Evolutionary conservation across 2,797 vertebrate species (phyloP).

Genomic region (Diplodus sargus): DNA sequence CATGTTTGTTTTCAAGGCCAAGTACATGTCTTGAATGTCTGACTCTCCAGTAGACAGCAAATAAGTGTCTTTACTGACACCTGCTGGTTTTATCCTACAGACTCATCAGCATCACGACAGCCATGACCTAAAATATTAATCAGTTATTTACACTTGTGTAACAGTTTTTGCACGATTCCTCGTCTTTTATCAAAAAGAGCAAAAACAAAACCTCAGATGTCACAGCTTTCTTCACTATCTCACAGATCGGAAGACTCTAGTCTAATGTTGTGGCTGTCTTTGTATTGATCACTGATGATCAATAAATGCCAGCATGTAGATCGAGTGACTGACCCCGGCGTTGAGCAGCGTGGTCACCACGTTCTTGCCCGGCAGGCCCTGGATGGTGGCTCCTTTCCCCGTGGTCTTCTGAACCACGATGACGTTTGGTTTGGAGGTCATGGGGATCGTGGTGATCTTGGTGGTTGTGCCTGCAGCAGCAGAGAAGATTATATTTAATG

Average conservation of each 20-base stretch:
- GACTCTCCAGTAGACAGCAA: neutral
- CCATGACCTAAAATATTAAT: no score
- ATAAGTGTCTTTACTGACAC: neutral
- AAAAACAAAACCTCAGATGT: neutral
- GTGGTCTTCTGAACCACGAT: conserved; percentile 99
- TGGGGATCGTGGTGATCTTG: conserved; percentile 99
- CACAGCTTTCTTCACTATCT: neutral
- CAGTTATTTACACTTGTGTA: no score
- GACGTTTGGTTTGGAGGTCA: conserved; percentile 98
- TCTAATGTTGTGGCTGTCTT: neutral
- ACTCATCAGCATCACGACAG: no score
- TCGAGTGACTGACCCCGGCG: conserved; percentile 89
- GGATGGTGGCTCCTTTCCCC: conserved; percentile 97
- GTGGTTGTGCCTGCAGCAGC: conserved; percentile 92
- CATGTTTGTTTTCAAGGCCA: neutral
- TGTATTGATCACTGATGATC: neutral
- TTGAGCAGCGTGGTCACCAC: conserved; percentile 97
- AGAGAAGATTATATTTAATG: accelerated
- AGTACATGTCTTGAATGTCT: no score
- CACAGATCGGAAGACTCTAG: neutral
- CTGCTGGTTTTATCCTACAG: conserved; percentile 10
- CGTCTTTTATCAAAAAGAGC: no score
- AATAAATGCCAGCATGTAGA: neutral
- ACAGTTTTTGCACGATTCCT: no score
- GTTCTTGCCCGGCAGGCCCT: conserved; percentile 96